These are phyloP conservation scores for Rhinoderma darwinii DNA, from an alignment of 2,113 vertebrate species.

Conservation along the genomic window DNA sequence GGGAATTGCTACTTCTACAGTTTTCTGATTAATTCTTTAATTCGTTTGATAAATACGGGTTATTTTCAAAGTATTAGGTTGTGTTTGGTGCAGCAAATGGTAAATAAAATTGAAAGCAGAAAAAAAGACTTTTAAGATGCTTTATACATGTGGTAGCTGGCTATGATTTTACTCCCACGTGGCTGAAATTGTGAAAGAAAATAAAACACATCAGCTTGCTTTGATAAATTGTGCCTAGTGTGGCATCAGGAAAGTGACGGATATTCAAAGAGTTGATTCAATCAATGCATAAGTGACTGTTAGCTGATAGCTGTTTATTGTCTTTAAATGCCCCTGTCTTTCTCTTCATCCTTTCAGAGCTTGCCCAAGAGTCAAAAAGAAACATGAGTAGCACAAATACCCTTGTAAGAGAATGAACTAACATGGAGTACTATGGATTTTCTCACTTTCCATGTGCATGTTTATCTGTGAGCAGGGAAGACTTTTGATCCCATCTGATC, in stretches of 20 bases:
- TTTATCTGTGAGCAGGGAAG: not conserved
- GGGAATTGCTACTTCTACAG: no score
- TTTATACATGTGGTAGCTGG: not conserved
- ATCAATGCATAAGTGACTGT: not conserved
- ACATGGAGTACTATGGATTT: conserved; percentile 31
- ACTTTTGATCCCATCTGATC: conserved; percentile 37
- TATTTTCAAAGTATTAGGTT: no score
- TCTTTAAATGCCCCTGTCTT: not conserved
- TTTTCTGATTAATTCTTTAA: no score
- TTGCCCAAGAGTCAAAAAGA: not conserved
- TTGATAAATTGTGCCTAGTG: not conserved
- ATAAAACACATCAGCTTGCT: not conserved
- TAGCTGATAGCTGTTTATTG: conserved; percentile 7
- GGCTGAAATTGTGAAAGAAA: not conserved
- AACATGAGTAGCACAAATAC: not conserved
- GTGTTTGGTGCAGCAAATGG: not conserved
- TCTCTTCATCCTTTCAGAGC: not conserved
- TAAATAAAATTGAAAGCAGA: not conserved
- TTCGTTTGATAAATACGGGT: no score
- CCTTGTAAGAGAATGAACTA: conserved; percentile 21
- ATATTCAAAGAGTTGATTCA: conserved; percentile 10
- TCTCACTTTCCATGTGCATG: not conserved
- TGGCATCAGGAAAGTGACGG: not conserved
- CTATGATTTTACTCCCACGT: not conserved
- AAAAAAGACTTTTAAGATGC: not conserved